A percentile compares a stretch with the other conserved stretches of the same genome.
These are phyloP conservation scores for Scomber japonicus DNA, from an alignment of 2,113 vertebrate genomes.

Conservation along the genomic window DNA sequence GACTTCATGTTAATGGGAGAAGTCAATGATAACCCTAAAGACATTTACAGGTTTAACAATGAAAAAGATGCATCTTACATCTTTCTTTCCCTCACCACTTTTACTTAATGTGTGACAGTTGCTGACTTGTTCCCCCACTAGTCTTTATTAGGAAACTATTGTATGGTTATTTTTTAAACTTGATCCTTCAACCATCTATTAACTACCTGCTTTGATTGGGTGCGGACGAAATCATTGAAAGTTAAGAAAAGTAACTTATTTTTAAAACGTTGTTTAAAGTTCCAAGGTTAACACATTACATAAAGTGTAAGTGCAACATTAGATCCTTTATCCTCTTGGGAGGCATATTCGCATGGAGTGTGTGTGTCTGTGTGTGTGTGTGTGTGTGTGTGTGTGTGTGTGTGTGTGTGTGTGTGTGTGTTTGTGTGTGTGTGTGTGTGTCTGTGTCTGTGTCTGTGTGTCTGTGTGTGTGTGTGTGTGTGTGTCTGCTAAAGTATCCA, in stretches of 20 bases:
- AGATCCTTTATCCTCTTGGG: conserved; percentile 9
- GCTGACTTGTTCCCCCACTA: neutral
- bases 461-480: neutral
- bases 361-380: neutral
- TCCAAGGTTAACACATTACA: neutral
- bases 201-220: neutral
- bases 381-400: neutral
- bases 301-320: conserved; percentile 1
- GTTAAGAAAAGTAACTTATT: neutral
- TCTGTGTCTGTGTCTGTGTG: conserved; percentile 41
- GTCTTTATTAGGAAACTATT: neutral
- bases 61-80: neutral
- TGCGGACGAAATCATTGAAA: too few relatives aligned
- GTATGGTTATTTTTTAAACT: neutral
- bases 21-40: neutral
- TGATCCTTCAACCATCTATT: neutral
- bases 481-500: conserved; percentile 28
- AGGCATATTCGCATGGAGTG: neutral
- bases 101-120: neutral
- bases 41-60: neutral
- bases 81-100: neutral
- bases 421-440: conserved; percentile 49
- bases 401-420: conserved; percentile 20
- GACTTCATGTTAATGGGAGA: neutral
- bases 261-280: neutral